Conservation (phyloP, 2,888 invertebrate genomes). For the Eupeodes latifasciatus region DNA sequence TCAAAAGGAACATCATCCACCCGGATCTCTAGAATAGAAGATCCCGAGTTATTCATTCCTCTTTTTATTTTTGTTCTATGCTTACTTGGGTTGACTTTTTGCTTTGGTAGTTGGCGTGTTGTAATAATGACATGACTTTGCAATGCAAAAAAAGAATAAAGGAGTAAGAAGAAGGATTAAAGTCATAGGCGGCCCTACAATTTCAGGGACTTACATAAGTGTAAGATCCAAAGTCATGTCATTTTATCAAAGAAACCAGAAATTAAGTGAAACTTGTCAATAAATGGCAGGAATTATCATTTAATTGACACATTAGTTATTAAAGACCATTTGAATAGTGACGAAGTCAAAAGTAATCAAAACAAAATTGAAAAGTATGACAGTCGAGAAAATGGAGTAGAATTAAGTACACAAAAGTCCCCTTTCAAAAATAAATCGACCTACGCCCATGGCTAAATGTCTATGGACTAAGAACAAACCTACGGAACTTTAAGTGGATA, state of each 20-base stretch:
- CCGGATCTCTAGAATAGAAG: conserved; percentile 54
- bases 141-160: conserved; percentile 78
- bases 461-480: conserved; percentile 29
- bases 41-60: conserved; percentile 31
- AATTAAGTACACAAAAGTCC: no score
- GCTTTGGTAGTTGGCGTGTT: conserved; percentile 79
- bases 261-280: no score
- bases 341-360: no score
- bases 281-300: no score
- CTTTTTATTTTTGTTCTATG: background rate
- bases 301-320: no score
- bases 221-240: no score
- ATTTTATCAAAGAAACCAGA: no score
- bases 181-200: background rate
- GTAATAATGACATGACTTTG: conserved; percentile 85
- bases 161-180: background rate
- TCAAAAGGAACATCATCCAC: conserved; percentile 64
- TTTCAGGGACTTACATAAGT: background rate
- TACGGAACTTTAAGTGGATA: conserved; percentile 47
- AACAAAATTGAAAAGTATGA: no score
- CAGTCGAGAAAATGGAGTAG: no score
- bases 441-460: background rate
- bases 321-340: no score
- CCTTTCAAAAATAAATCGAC: background rate
- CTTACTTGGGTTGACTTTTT: background rate